Percentiles rank a stretch among this genome's conserved stretches.
phyloP scores from a whole-genome alignment of 2,888 invertebrate genomes.

The Orthonychiurus folsomi region DNA sequence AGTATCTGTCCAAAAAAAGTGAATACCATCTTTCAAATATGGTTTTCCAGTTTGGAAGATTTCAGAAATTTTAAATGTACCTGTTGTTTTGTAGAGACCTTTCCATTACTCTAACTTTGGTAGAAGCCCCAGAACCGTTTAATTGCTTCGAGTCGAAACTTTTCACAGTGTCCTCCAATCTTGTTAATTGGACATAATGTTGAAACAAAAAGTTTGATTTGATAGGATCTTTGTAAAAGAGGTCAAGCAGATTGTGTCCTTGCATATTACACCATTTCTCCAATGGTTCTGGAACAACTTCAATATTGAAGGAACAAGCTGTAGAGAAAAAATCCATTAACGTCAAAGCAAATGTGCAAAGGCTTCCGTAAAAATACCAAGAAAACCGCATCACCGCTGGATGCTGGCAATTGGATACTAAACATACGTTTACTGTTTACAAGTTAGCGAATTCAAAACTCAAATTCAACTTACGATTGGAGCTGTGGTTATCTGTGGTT shows the following conservation, averaged over 20 bases:
- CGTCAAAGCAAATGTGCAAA: no score
- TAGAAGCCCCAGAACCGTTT: not conserved
- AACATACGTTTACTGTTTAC: no score
- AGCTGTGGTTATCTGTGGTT: no score
- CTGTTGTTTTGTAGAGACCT: conserved; percentile 45
- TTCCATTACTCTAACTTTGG: conserved; percentile 43
- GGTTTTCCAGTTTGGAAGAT: no score
- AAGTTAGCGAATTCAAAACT: no score
- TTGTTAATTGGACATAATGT: conserved; percentile 50
- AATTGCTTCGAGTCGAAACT: conserved; percentile 3
- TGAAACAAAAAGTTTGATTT: conserved; percentile 50
- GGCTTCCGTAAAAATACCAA: no score
- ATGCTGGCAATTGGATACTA: no score
- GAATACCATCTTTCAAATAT: conserved; percentile 35
- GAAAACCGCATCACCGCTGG: no score
- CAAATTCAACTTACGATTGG: no score
- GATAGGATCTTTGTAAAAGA: conserved; percentile 48
- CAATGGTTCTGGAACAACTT: conserved; percentile 42
- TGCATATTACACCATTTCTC: conserved; percentile 43
- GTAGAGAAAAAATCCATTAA: no score
- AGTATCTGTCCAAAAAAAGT: conserved; percentile 40
- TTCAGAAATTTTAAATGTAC: conserved; percentile 45
- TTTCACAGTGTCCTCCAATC: conserved; percentile 42
- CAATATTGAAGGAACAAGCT: conserved; percentile 20
- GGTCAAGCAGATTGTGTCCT: conserved; percentile 44